phyloP scores from a whole-genome alignment of 2,113 vertebrate genomes.

The Misgurnus anguillicaudatus region DNA sequence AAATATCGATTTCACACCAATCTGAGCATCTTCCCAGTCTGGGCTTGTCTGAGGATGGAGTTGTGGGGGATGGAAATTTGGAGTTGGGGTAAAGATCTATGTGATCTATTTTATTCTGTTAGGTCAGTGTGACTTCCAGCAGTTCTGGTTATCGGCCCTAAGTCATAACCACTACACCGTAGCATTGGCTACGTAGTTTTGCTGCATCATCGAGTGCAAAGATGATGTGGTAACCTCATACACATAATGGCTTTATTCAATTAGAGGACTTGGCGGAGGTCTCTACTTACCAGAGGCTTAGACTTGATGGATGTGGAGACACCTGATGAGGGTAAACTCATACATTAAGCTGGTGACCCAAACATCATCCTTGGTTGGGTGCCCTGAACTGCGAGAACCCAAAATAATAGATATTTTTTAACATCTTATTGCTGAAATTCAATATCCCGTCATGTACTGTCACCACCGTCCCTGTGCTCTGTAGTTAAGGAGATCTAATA shows the following conservation, averaged over 20 bases:
- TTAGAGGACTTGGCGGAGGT: not conserved
- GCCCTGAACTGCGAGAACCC: too few relatives aligned
- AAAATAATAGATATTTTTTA: too few relatives aligned
- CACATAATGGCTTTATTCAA: not conserved
- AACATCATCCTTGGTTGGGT: too few relatives aligned
- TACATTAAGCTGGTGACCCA: too few relatives aligned
- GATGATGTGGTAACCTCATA: not conserved
- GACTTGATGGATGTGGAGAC: not conserved
- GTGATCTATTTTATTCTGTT: not conserved
- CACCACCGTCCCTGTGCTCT: not conserved
- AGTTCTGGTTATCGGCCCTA: not conserved
- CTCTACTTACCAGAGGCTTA: not conserved
- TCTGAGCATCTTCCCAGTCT: slow-evolving; percentile 49
- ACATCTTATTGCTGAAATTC: too few relatives aligned
- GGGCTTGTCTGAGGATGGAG: slow-evolving; percentile 33
- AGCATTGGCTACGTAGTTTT: too few relatives aligned
- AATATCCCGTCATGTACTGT: not conserved
- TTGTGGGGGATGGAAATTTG: not conserved
- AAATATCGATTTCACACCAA: slow-evolving; percentile 61
- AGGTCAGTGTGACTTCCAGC: too few relatives aligned
- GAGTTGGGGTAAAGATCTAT: not conserved
- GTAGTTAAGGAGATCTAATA: slow-evolving; percentile 4
- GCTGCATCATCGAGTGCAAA: too few relatives aligned
- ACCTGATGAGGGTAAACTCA: too few relatives aligned
- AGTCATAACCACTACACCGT: not conserved